Evolutionary conservation across 2,888 invertebrate species (phyloP), one percentile per base, ranked within the genome.

Genomic region (Cerastis rubricosa): DNA sequence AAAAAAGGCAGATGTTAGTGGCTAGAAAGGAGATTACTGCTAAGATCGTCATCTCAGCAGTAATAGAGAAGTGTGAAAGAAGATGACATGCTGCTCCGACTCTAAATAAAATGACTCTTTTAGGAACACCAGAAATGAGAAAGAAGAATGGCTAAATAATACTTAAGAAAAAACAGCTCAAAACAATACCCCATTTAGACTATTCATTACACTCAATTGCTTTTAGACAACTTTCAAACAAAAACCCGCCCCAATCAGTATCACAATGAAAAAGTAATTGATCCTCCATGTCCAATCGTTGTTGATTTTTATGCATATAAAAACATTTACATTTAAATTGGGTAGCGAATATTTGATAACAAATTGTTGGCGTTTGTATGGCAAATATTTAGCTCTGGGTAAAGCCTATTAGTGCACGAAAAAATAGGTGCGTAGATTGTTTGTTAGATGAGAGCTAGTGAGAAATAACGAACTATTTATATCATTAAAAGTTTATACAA

Each of bases 291-390:
- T 78, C 77, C 80, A 81, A 89, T 85, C 73, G 84, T 88, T 87
- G 88, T 84, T 87, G 81, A 89, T 90, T 92, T 91, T 92, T 90
- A 91, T 91, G 90, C 92, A 89, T 83, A 89, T 85, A 89, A 85
- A 90, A 90, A 85, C 78, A 94, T 94, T 93, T 91, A 88, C 93
- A 93, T 94, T 92, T 92, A 93, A 93, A 94, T 94, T 92, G 93
- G 70, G n/a, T 22, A 74, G 79, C 80, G 78, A 79, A 67, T 82
- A 72, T 83, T 87, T 85, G 78, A 83, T 82, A 88, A 80, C 79
- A 81, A 84, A 84, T 85, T 81, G 73, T 81, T 76, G 73, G 68
- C 76, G 65, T 76, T 86, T 71, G 74, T 51, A 47, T 29, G 43
- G 65, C 25, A 64, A 75, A 72, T 80, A 80, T 75, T 78, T 79